Percentiles rank a stretch among this genome's conserved stretches.
Evolutionary conservation across 1,140 invertebrate species (phyloP).

Genomic region (Linepithema humile): DNA sequence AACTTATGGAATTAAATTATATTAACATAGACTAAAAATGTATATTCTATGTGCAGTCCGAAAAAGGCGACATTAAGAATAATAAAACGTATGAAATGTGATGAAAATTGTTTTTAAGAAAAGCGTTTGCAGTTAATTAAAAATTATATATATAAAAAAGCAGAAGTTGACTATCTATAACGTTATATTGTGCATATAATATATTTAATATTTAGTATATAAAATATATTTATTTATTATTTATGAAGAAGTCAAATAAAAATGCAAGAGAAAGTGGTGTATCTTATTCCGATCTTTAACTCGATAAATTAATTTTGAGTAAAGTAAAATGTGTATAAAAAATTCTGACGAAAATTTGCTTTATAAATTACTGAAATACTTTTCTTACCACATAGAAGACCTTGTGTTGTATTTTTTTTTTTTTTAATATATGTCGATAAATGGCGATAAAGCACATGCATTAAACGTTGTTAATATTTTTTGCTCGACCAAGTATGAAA

Average conservation of each 20-base stretch:
- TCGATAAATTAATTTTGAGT: background rate
- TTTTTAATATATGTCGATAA: slow-evolving; percentile 46
- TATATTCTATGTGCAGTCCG: slow-evolving; percentile 12
- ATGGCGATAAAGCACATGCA: slow-evolving; percentile 75
- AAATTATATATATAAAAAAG: slow-evolving; percentile 21
- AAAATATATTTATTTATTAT: background rate
- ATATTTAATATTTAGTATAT: slow-evolving; percentile 24
- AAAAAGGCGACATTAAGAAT: slow-evolving; percentile 9
- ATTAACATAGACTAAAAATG: slow-evolving; percentile 56
- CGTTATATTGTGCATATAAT: slow-evolving; percentile 61
- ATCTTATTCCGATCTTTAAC: background rate
- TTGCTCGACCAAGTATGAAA: slow-evolving; percentile 22
- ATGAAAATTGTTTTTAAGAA: background rate
- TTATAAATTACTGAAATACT: slow-evolving; percentile 15
- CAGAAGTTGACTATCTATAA: background rate
- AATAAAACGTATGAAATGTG: background rate
- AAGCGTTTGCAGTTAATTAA: background rate
- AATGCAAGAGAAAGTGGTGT: slow-evolving; percentile 15
- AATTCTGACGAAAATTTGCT: background rate
- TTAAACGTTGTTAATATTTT: slow-evolving; percentile 61
- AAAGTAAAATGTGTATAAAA: background rate
- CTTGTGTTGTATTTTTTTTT: slow-evolving; percentile 34
- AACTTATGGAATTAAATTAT: slow-evolving; percentile 65
- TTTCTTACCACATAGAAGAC: slow-evolving; percentile 67
- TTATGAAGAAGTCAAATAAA: slow-evolving; percentile 10